A percentile compares a stretch with the other conserved stretches of the same genome.
phyloP scores from a whole-genome alignment of 2,888 invertebrate genomes.

The Diaphora mendica region DNA sequence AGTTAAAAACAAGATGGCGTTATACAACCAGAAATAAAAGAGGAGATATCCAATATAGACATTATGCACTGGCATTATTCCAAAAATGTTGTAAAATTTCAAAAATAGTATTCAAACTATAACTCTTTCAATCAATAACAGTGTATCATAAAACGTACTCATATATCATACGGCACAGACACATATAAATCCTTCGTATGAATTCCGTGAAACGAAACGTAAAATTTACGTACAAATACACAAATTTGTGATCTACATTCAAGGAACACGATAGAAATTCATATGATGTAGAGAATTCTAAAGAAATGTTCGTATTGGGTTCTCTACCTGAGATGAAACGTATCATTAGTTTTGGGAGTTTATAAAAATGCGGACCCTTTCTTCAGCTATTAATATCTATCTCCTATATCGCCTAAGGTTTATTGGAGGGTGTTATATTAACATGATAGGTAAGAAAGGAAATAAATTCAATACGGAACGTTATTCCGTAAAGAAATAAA shows the following conservation, averaged over 20 bases:
- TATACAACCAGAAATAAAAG: neutral
- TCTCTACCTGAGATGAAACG: slow-evolving; percentile 37
- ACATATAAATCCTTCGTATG: slow-evolving; percentile 56
- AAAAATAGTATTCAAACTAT: slow-evolving; percentile 34
- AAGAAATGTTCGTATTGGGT: slow-evolving; percentile 39
- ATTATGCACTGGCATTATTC: slow-evolving; percentile 30
- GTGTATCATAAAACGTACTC: slow-evolving; percentile 56
- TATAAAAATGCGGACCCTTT: slow-evolving; percentile 13
- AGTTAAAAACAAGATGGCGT: slow-evolving; percentile 1
- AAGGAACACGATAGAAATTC: slow-evolving; percentile 53
- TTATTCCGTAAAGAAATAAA: neutral
- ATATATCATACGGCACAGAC: slow-evolving; percentile 53
- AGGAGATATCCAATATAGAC: neutral
- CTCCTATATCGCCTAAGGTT: neutral
- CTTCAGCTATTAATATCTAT: slow-evolving; percentile 17
- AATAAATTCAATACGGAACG: neutral
- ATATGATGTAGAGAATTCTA: slow-evolving; percentile 36
- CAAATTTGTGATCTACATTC: slow-evolving; percentile 53
- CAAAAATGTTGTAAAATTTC: slow-evolving; percentile 24
- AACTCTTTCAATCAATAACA: slow-evolving; percentile 50
- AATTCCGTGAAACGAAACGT: slow-evolving; percentile 52
- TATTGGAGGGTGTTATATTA: slow-evolving; percentile 9
- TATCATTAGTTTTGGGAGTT: slow-evolving; percentile 20
- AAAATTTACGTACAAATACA: slow-evolving; percentile 50
- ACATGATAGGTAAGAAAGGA: neutral